Conservation (phyloP, 2,113 vertebrate genomes). For the Corapipo altera region DNA sequence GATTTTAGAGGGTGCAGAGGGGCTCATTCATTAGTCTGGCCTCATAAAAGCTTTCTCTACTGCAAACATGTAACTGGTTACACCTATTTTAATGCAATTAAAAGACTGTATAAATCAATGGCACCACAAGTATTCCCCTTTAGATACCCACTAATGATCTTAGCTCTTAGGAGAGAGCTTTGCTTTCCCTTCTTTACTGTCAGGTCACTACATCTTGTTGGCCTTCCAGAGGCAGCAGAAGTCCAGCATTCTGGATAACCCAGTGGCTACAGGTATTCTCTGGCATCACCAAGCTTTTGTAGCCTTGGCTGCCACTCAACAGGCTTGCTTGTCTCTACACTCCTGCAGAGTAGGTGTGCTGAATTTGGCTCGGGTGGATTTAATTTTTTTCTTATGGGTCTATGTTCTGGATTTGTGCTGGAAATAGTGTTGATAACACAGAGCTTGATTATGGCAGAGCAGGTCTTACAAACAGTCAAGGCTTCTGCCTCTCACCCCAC, state of each 20-base stretch:
- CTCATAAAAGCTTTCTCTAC: constrained; percentile 5
- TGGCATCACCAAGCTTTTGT: background rate
- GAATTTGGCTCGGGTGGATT: background rate
- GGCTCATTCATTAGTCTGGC: background rate
- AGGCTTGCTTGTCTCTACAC: background rate
- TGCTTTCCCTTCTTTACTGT: background rate
- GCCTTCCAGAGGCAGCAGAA: background rate
- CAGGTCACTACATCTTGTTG: background rate
- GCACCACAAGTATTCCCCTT: background rate
- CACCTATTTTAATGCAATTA: constrained; percentile 16
- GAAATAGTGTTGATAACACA: background rate
- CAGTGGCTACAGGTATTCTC: background rate
- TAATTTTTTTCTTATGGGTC: background rate
- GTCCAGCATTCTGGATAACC: no score
- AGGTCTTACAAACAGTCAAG: background rate
- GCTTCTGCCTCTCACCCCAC: background rate
- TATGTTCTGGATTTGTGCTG: background rate
- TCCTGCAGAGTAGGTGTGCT: background rate
- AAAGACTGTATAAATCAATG: background rate
- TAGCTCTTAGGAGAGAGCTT: background rate
- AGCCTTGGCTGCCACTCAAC: background rate
- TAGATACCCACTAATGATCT: background rate
- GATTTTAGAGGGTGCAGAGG: background rate
- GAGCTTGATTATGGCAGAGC: background rate
- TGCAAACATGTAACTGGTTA: background rate